A percentile compares a stretch with the other conserved stretches of the same genome.
Evolutionary conservation across 2,888 invertebrate species (phyloP).

Genomic region (Caenorhabditis becei): DNA sequence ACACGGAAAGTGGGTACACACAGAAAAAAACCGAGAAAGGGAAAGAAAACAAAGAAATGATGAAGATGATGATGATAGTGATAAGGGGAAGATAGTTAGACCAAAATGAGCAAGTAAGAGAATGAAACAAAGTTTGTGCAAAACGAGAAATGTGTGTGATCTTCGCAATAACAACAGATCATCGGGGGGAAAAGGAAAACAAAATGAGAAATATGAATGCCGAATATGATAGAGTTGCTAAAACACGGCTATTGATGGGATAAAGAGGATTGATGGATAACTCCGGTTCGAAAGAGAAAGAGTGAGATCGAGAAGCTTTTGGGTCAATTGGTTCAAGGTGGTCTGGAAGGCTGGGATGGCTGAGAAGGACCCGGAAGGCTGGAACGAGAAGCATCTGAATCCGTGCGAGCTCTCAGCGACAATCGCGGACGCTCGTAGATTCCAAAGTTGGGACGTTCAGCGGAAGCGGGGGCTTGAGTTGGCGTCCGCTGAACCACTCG

Average conservation of each 20-base stretch:
- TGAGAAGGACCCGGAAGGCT: not conserved
- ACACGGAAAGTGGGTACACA: conserved; percentile 14
- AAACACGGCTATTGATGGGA: not conserved
- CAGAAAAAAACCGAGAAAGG: not conserved
- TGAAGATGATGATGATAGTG: not conserved
- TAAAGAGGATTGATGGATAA: not conserved
- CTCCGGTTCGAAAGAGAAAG: not conserved
- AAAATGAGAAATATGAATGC: too few relatives aligned
- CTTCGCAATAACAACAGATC: not conserved
- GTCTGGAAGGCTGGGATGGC: not conserved
- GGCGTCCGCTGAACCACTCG: conserved; percentile 12
- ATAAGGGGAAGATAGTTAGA: not conserved
- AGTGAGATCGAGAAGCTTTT: too few relatives aligned
- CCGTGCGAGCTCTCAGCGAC: conserved; percentile 18
- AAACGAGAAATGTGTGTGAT: not conserved
- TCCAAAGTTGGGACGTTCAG: conserved; percentile 37
- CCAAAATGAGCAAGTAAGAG: not conserved
- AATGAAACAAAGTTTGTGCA: not conserved
- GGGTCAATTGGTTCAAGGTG: too few relatives aligned
- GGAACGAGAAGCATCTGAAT: conserved; percentile 4
- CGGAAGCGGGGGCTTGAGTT: not conserved
- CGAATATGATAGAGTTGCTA: not conserved
- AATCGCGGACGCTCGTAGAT: conserved; percentile 44
- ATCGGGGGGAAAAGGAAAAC: not conserved
- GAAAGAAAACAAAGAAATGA: conserved; percentile 8